phyloP scores from a whole-genome alignment of 2,888 invertebrate species.

The Chymomyza procnemis region DNA sequence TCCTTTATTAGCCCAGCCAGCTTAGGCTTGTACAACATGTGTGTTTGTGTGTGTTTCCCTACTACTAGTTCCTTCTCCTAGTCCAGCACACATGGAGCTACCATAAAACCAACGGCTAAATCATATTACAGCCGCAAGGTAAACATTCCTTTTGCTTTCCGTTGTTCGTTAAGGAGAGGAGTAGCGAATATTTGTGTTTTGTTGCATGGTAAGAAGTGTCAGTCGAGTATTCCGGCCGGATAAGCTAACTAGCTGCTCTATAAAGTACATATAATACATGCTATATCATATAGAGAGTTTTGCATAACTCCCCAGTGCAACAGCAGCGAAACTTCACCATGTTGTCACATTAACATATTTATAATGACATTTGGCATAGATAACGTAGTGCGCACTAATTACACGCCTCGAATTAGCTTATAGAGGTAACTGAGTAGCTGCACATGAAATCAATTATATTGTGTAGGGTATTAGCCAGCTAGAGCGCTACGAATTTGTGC shows the following conservation, averaged over 20 bases:
- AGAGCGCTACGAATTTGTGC: neutral
- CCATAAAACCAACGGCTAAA: conserved; percentile 50
- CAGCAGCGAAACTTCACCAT: neutral
- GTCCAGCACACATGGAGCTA: neutral
- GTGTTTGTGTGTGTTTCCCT: too few relatives aligned
- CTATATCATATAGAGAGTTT: conserved; percentile 2
- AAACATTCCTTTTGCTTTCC: conserved; percentile 20
- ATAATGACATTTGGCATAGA: neutral
- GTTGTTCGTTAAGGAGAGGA: conserved; percentile 13
- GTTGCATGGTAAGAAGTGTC: conserved; percentile 59
- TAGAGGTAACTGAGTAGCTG: neutral
- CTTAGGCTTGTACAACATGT: conserved; percentile 17
- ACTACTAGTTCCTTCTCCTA: neutral
- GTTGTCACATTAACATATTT: conserved; percentile 4
- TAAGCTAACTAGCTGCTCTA: neutral
- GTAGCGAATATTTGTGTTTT: conserved; percentile 13
- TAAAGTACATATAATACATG: too few relatives aligned
- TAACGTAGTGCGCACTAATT: neutral
- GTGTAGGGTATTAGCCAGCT: neutral
- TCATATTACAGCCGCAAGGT: conserved; percentile 53
- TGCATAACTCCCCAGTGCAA: conserved; percentile 13
- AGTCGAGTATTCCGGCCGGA: conserved; percentile 37
- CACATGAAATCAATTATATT: conserved; percentile 59
- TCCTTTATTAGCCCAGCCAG: conserved; percentile 34
- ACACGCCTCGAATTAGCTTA: neutral